Evolutionary conservation across 2,888 invertebrate genomes (phyloP), one percentile per base, ranked within the genome.

Genomic region (Neoascia interrupta): DNA sequence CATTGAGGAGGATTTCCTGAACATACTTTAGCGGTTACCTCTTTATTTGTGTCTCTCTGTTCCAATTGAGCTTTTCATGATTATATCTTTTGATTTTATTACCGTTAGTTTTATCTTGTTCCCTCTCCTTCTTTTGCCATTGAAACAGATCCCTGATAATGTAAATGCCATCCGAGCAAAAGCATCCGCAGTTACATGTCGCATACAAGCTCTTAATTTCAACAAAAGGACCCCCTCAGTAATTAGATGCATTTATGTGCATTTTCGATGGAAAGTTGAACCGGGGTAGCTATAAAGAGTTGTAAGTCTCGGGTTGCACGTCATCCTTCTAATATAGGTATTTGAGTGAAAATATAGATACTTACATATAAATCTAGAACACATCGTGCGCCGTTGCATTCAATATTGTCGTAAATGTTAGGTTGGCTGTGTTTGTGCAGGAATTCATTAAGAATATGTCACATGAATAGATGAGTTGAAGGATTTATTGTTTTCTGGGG

Each of bases 201-300:
- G 45, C 26, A 54, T 45, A 54, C 53, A 64, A 45, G 54, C 54
- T 66, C 21, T 66, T 66, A 54, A 66, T 66, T 66, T 36, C 54
- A 66, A 66, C 66, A 66, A 66, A 66, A 45, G 37, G 26, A 36
- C 16, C 53, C 18, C 36, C 26, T 26, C 10, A 26, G 45, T 54
- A 66, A 66, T 54, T 54, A 66, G 66, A 54, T 66, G 54, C 54
- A 66, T 15, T 45, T 66, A 26, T 18, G 45, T 36, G 21, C n/a
- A n/a, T n/a, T n/a, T n/a, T n/a, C 13, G 19, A 66, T 47, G 54
- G 53, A 54, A 54, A 53, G 51, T 36, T 54, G 54, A 66, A 45
- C 45, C n/a, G n/a, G n/a, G n/a, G n/a, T n/a, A n/a, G n/a, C 66
- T 49, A 28, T 5, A n/a, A 0, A 16, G 3, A n/a, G 41, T 41